Evolutionary conservation across 2,113 vertebrate genomes (phyloP), one percentile per base, ranked within the genome.

Genomic region (Neopipo cinnamomea): DNA sequence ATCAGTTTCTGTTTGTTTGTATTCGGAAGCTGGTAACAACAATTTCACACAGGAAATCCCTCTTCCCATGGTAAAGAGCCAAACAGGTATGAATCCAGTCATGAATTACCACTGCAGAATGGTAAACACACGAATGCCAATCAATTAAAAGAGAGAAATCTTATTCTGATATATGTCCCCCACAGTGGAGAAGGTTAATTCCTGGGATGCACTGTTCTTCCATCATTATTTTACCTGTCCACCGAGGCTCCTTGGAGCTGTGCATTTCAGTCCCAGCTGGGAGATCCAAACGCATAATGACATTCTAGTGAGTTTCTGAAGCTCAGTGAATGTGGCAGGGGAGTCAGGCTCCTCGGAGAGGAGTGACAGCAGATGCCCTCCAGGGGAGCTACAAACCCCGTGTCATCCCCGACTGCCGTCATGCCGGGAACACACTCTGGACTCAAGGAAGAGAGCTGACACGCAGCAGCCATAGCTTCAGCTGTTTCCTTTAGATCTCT

Each of bases 281-380:
- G 53, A 85, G 67, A 90, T 75, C 52, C 75, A 89, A 63, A 95
- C 9, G 18, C 74, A 39, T 12, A 30, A 35, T 5, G 46, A 46
- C 72, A 77, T 46, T 79, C 18, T 47, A 61, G 42, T 25, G 92
- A 88, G 67, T 58, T 71, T 67, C 76, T 91, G 77, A 93, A 62
- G 71, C 52, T 78, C 50, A 72, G 46, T 35, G 55, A 83, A n/a
- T 41, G 58, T 63, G 91, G 73, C 68, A 79, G 67, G 30, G 53
- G 28, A 96, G 52, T 52, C 55, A 7, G 78, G 37, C 39, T 95
- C 37, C 82, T 80, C 2, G 20, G 87, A 90, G 88, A 76, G n/a
- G 80, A 59, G 58, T 47, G 93, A 88, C 88, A 95, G 91, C 72
- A 92, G 75, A 73, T 63, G 75, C 61, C 91, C 88, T 88, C 55